Evolutionary conservation across 2,888 invertebrate species (phyloP).

Genomic region (Parnassius apollo): DNA sequence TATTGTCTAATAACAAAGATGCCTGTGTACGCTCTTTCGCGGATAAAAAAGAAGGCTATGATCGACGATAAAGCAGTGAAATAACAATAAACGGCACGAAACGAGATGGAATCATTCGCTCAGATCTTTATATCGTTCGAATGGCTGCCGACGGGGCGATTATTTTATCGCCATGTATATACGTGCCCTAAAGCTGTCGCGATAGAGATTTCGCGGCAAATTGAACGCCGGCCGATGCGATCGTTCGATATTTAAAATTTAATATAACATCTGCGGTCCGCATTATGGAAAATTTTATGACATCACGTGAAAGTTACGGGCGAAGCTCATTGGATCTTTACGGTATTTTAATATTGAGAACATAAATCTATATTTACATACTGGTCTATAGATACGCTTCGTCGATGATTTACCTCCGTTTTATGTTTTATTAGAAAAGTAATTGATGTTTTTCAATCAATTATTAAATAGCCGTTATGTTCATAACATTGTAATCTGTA

Average conservation of each 20-base stretch:
- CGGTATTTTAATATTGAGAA: constrained; percentile 23
- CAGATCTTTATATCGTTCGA: constrained; percentile 25
- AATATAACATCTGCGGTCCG: constrained; percentile 69
- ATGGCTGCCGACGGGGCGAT: constrained; percentile 21
- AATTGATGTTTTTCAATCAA: neutral
- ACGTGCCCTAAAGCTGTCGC: constrained; percentile 41
- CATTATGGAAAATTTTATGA: constrained; percentile 68
- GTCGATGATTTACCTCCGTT: neutral
- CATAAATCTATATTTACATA: constrained; percentile 20
- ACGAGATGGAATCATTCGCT: constrained; percentile 25
- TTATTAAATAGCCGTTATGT: too few species aligned
- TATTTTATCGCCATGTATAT: constrained; percentile 30
- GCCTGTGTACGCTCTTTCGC: constrained; percentile 1
- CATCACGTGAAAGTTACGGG: constrained; percentile 38
- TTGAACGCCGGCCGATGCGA: constrained; percentile 49
- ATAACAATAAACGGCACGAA: constrained; percentile 27
- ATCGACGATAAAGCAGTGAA: constrained; percentile 26
- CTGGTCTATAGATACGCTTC: neutral
- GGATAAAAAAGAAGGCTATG: constrained; percentile 19
- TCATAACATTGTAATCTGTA: too few species aligned
- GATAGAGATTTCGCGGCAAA: constrained; percentile 62
- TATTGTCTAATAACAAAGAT: constrained; percentile 1
- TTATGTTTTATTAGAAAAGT: constrained; percentile 9
- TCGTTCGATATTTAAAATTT: constrained; percentile 77
- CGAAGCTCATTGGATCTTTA: constrained; percentile 32